Percentiles rank a stretch among this genome's conserved stretches.
phyloP scores from a whole-genome alignment of 2,113 vertebrate genomes.

The Otocyon megalotis region DNA sequence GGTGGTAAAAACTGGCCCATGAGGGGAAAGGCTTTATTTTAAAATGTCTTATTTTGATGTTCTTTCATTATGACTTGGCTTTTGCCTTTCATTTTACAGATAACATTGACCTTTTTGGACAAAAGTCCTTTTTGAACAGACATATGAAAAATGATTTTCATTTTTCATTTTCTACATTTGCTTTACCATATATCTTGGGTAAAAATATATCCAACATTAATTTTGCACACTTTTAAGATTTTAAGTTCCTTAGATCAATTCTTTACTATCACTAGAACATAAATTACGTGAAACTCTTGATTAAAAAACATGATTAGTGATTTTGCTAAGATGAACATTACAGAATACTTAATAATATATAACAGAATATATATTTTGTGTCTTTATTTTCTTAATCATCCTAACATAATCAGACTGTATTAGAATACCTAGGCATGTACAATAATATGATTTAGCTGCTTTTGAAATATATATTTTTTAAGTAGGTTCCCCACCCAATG shows the following conservation, averaged over 20 bases:
- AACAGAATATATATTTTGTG: not conserved
- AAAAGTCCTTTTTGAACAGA: not conserved
- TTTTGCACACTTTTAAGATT: not conserved
- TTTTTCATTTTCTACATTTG: not conserved
- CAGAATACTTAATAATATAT: not conserved
- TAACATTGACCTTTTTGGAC: not conserved
- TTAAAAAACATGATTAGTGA: not conserved
- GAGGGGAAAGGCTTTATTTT: not conserved
- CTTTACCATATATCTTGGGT: not conserved
- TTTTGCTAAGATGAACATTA: not conserved
- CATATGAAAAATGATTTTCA: not conserved
- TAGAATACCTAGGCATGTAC: not conserved
- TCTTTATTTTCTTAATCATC: not conserved
- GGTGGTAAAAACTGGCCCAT: not conserved
- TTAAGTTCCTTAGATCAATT: conserved; percentile 8
- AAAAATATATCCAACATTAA: not conserved
- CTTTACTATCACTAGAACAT: not conserved
- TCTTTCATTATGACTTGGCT: not conserved
- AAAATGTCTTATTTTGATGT: not conserved
- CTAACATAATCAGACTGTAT: not conserved
- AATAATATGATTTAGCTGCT: not conserved
- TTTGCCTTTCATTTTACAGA: not conserved
- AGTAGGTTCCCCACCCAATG: not conserved
- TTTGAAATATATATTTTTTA: not conserved
- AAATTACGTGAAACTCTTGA: not conserved